Base-by-base conservation (phyloP, 37 sponge, comb jelly and placozoan species). In the Halisarca cf. caerulea region DNA sequence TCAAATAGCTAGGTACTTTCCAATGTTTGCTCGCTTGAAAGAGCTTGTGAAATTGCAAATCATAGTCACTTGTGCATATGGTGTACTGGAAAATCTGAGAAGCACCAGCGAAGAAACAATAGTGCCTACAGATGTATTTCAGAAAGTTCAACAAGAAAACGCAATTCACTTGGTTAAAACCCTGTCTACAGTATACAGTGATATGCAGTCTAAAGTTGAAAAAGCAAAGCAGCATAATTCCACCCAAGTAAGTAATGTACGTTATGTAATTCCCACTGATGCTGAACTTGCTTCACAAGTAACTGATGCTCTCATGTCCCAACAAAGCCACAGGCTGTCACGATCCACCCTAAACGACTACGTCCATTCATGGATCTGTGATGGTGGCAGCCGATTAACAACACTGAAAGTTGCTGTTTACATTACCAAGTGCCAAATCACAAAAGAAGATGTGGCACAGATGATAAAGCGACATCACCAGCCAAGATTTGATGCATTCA, bases 31-130 rank as follows among this genome's bases (percentile, higher is more conserved):
- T 30, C 78, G 89, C 9, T 78, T 92, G 44, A 61, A 68, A 6
- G 87, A 92, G 47, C 80, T 92, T 7, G 57, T 25, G 20, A 92
- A 89, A 75, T 62, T 92, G 36, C 84, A 83, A 57, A 38, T 92
- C 27, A 34, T 88, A 8, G 78, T 18, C 30, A 27, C n/a, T n/a
- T 54, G 24, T 20, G 17, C 82, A 6, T 24, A 66, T n/a, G 25
- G 74, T 15, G 33, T 70, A n/a, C 17, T 82, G 21, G 51, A 82
- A 66, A 55, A 51, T 54, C 14, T 82, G 55, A 43, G 69, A 54
- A 3, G 27, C 4, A 25, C 64, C 42, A 41, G 36, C 5, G 59
- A 18, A 24, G 25, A 8, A n/a, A 59, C 53, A 18, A 7, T 17
- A 24, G 83, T 83, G 7, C 69, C 83, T 51, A 35, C 25, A 27